These are phyloP conservation scores for Toxotes lorentzi DNA, from an alignment of 2,797 vertebrate species.

Conservation along the genomic window DNA sequence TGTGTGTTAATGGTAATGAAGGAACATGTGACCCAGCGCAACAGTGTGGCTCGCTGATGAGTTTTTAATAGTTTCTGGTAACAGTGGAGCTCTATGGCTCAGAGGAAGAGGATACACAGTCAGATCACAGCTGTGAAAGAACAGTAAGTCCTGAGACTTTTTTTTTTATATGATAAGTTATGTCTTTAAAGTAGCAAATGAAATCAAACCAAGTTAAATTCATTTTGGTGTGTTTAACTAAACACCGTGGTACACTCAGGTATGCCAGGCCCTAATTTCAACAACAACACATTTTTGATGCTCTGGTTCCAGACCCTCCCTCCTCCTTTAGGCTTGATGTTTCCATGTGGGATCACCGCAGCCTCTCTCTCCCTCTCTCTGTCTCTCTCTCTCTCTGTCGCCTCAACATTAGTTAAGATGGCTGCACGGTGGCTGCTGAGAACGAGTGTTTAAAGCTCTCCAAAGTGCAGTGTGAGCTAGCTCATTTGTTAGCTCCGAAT, in stretches of 20 bases:
- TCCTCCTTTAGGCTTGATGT: conserved; percentile 20
- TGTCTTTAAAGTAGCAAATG: neutral
- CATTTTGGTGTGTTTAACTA: too few species aligned
- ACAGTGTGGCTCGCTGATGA: neutral
- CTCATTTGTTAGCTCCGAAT: conserved; percentile 77
- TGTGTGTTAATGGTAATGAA: too few species aligned
- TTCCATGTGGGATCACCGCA: conserved; percentile 9
- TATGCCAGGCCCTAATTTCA: conserved; percentile 8
- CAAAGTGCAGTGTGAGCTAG: conserved; percentile 71
- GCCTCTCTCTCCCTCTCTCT: neutral
- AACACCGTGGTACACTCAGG: too few species aligned
- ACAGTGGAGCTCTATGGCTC: neutral
- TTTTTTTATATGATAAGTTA: neutral
- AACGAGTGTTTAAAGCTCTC: conserved; percentile 70
- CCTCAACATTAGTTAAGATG: conserved; percentile 75
- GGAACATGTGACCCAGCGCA: neutral
- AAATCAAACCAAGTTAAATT: neutral
- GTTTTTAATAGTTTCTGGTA: neutral
- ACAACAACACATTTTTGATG: conserved; percentile 17
- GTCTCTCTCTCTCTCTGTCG: conserved; percentile 23
- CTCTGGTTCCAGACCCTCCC: conserved; percentile 11
- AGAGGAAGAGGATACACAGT: neutral
- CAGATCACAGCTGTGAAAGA: neutral
- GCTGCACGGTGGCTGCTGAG: conserved; percentile 60
- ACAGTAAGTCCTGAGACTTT: neutral